A percentile compares a stretch with the other conserved stretches of the same genome.
These are phyloP conservation scores for Oriolus oriolus DNA, from an alignment of 2,113 vertebrate species.

Conservation along the genomic window DNA sequence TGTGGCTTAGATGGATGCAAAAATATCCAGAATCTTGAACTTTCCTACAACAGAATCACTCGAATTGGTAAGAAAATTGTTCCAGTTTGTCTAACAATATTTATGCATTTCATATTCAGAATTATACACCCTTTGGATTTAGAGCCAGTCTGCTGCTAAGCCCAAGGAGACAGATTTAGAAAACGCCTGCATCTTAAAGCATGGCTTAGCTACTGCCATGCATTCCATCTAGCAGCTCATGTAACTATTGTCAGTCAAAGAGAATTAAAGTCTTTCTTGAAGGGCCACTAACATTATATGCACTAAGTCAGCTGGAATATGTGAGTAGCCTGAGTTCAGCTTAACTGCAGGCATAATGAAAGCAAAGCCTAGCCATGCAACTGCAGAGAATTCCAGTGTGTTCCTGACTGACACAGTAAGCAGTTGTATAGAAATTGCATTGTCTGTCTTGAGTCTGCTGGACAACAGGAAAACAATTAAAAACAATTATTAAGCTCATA, in stretches of 20 bases:
- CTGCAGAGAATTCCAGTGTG: background rate
- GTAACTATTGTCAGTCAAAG: background rate
- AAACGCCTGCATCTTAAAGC: background rate
- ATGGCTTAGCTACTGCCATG: background rate
- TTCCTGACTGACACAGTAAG: background rate
- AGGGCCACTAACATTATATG: background rate
- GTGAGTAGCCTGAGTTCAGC: background rate
- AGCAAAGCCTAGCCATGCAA: background rate
- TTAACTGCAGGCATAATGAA: background rate
- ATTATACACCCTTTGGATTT: background rate
- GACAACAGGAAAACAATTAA: background rate
- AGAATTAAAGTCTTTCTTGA: background rate
- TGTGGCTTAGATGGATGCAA: conserved; percentile 82
- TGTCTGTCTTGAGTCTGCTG: background rate
- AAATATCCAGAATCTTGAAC: conserved; percentile 81
- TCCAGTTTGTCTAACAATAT: background rate
- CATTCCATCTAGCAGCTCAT: background rate
- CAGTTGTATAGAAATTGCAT: fast-evolving
- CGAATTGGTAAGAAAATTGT: conserved; percentile 81
- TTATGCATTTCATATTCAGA: background rate
- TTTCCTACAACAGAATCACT: conserved; percentile 88
- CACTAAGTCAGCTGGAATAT: background rate
- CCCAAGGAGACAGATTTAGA: background rate
- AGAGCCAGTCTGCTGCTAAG: background rate
- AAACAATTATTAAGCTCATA: background rate